These are phyloP conservation scores for Babyrousa celebensis DNA, from an alignment of 2,797 vertebrate species.

Conservation along the genomic window DNA sequence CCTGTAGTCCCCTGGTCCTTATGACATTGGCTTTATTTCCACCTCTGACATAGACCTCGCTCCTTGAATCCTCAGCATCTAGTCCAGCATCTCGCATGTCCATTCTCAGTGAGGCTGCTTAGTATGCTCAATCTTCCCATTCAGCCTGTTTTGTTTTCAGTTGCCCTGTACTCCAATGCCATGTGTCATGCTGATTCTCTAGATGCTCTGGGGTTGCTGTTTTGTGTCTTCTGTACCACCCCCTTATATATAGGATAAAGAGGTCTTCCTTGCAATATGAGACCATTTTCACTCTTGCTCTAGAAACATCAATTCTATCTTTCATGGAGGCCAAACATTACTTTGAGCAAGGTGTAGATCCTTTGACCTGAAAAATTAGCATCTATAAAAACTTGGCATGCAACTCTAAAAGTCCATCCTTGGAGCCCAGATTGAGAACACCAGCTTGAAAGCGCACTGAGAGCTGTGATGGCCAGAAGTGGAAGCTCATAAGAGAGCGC, in stretches of 20 bases:
- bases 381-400: background rate
- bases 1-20: background rate
- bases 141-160: background rate
- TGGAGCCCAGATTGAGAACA: background rate
- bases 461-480: background rate
- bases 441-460: background rate
- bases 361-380: background rate
- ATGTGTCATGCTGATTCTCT: background rate
- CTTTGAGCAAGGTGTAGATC: background rate
- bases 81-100: background rate
- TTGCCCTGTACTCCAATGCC: background rate
- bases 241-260: background rate
- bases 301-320: background rate
- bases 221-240: constrained; percentile 3
- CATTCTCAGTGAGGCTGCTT: background rate
- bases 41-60: background rate
- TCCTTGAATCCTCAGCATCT: background rate
- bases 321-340: constrained; percentile 1
- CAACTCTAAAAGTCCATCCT: background rate
- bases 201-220: too few relatives aligned
- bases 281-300: background rate
- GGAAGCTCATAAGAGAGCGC: background rate
- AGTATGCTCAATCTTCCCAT: background rate
- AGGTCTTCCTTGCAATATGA: background rate
- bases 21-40: background rate